Evolutionary conservation across 1,140 invertebrate species (phyloP), one percentile per base, ranked within the genome.

Genomic region (Drosophila watanabei): DNA sequence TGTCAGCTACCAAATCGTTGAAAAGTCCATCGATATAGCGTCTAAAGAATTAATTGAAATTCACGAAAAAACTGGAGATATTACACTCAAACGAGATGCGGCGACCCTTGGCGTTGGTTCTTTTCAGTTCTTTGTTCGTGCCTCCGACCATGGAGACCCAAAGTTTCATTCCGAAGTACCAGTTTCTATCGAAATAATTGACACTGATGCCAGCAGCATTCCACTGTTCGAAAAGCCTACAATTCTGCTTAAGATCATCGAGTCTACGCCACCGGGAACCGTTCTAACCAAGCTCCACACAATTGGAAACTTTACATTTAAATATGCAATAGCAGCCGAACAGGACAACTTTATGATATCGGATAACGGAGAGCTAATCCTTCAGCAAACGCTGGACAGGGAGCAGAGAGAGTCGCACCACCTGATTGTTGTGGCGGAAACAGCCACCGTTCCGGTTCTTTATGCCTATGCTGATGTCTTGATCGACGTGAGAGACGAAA

Each of bases 91-190:
- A 18, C 51, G 10, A 11, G 45, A 61, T 39, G 49, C 70, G 9
- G 51, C 45, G 3, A 56, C 51, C 32, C 73, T 62, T 39, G 82
- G 73, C 13, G 54, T 78, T 10, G 54, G 51, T 0, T 49, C 68
- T 6, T 82, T 97, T 92, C 97, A 98, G 94, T 96, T 98, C 83
- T 99, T 98, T 94, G 96, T 99, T 32, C 95, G 97, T 59, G 98
- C 97, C 7, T 95, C 95, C 61, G 98, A 99, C 93, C 94, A 94
- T 79, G 97, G 97, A 24, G 94, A 94, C 32, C 95, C 95, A 9
- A 94, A 95, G 14, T 91, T 95, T 30, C 95, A 98, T 93, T 95
- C 95, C 37, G 96, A 97, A 80, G 96, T 97, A 2, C 96, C 98
- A 16, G 95, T 98, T 20, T 96, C 96, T 72, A 95, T 98, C 61